A percentile compares a stretch with the other conserved stretches of the same genome.
phyloP scores from a whole-genome alignment of 2,113 vertebrate species.

The Chiloscyllium plagiosum region DNA sequence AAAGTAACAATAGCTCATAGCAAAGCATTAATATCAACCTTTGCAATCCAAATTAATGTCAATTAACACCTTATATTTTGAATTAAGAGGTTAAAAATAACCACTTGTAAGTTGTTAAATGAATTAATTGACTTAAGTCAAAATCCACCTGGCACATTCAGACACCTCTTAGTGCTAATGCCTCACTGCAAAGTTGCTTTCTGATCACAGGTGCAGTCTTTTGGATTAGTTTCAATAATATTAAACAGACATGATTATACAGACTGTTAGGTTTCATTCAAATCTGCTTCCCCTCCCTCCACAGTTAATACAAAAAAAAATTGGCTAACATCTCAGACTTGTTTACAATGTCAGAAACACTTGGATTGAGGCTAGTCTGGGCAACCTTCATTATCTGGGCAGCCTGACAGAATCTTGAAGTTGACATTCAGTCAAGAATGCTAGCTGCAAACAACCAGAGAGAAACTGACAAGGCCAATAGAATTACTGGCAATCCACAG shows the following conservation, averaged over 20 bases:
- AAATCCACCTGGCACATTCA: slow-evolving; percentile 5
- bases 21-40: not conserved
- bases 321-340: not conserved
- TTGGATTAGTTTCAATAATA: slow-evolving; percentile 16
- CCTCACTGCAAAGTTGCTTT: not conserved
- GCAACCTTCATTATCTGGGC: slow-evolving; percentile 19
- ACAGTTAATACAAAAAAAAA: not conserved
- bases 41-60: not conserved
- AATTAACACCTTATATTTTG: not conserved
- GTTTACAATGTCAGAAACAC: slow-evolving; percentile 18
- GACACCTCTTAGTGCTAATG: not conserved
- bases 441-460: not conserved
- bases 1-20: not conserved
- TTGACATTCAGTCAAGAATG: slow-evolving; percentile 23
- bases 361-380: slow-evolving; percentile 20
- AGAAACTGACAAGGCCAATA: not conserved
- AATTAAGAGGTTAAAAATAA: slow-evolving; percentile 17
- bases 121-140: slow-evolving; percentile 4
- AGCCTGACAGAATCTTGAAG: not conserved
- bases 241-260: not conserved
- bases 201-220: not conserved
- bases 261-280: slow-evolving; percentile 12
- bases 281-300: not conserved
- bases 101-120: not conserved
- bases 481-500: not conserved